Conservation (phyloP, 2,797 vertebrate species). For the Hephaestus fuliginosus region DNA sequence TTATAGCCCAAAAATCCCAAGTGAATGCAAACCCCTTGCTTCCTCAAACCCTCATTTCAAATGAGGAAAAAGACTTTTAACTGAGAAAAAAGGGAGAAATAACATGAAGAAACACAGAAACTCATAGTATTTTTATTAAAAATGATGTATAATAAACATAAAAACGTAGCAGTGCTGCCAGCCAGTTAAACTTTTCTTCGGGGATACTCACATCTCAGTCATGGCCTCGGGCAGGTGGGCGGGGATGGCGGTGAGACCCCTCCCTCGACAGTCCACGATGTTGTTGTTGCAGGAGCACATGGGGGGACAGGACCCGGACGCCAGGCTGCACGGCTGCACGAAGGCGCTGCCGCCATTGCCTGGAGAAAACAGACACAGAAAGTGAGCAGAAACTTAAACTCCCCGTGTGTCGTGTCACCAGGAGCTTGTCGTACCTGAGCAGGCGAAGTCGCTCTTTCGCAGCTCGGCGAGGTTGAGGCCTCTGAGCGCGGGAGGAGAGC, state of each 20-base stretch:
- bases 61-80: too few relatives aligned
- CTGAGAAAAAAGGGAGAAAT: background rate
- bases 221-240: slow-evolving; percentile 94
- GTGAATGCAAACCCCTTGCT: too few relatives aligned
- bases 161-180: too few relatives aligned
- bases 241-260: slow-evolving; percentile 93
- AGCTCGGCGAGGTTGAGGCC: slow-evolving; percentile 93
- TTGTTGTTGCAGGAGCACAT: slow-evolving; percentile 93
- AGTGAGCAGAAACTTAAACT: too few relatives aligned
- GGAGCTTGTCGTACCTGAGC: slow-evolving; percentile 78
- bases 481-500: slow-evolving; percentile 86
- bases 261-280: slow-evolving; percentile 93
- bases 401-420: too few relatives aligned
- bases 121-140: too few relatives aligned
- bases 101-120: too few relatives aligned
- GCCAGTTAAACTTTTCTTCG: background rate
- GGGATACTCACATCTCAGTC: slow-evolving; percentile 92
- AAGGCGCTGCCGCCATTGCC: slow-evolving; percentile 85
- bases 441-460: slow-evolving; percentile 92
- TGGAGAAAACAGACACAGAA: slow-evolving; percentile 41
- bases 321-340: slow-evolving; percentile 90
- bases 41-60: too few relatives aligned
- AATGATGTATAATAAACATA: too few relatives aligned
- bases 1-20: too few relatives aligned
- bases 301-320: slow-evolving; percentile 92